These are phyloP conservation scores for Prunella himalayana DNA, from an alignment of 2,113 vertebrate genomes.

Conservation along the genomic window DNA sequence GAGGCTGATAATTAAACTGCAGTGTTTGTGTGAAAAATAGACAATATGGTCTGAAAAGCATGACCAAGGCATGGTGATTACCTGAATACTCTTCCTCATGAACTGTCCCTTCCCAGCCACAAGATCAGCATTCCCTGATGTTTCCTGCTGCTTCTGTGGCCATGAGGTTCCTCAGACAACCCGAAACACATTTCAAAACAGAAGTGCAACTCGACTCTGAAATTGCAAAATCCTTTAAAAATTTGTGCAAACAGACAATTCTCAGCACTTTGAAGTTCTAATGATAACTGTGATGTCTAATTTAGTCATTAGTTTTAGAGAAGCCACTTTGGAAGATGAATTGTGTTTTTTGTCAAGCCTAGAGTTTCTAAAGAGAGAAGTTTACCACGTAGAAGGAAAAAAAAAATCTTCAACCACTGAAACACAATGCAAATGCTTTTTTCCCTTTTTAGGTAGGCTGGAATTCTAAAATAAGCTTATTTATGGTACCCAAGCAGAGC, in stretches of 20 bases:
- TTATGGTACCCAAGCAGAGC: background rate
- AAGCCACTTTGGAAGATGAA: background rate
- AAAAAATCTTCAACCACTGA: background rate
- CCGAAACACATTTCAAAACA: background rate
- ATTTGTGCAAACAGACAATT: background rate
- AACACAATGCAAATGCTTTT: background rate
- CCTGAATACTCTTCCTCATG: background rate
- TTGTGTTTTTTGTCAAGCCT: background rate
- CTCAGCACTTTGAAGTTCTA: background rate
- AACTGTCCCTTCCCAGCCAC: background rate
- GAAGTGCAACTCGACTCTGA: background rate
- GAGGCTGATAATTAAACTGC: background rate
- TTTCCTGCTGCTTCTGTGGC: background rate
- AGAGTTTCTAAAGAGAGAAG: background rate
- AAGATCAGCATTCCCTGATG: background rate
- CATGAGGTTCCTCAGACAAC: background rate
- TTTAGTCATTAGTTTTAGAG: background rate
- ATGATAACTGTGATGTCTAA: background rate
- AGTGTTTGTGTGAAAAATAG: background rate
- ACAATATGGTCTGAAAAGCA: background rate
- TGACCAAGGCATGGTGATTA: background rate
- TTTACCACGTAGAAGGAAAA: background rate
- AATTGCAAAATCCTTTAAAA: background rate
- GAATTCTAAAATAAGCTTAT: background rate
- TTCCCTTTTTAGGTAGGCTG: background rate